Evolutionary conservation across 2,113 vertebrate species (phyloP), one percentile per base, ranked within the genome.

Genomic region (Otocyon megalotis): DNA sequence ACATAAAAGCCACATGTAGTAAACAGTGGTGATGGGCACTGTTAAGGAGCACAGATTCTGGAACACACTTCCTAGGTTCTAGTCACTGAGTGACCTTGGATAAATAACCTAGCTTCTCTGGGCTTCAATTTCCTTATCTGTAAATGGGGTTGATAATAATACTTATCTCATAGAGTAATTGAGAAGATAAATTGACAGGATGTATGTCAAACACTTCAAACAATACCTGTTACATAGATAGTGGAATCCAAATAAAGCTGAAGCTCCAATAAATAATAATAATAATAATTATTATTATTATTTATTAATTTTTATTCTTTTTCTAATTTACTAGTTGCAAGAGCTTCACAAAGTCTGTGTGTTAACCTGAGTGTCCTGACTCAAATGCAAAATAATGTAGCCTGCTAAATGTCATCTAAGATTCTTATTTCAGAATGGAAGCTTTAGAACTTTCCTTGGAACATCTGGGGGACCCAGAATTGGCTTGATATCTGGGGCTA

Each of bases 21-120:
- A 85, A 77, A 16, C 32, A 37, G 3, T 37, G 43, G 26, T 88
- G 20, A 17, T 50, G 53, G 82, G 62, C 35, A 65, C 0, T 53
- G 72, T 53, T 89, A 16, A 28, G 65, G 43, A 37, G 35, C 6
- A 1, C 15, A 67, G 30, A 89, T 54, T 83, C 65, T 54, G 43
- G 71, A 84, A 50, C 56, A 54, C 1, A 90, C 50, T 74, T 93
- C 50, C 48, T 90, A 48, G 32, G 24, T 93, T 94, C 80, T 74
- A 60, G 74, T 43, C n/a, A 48, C 2, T 26, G 2, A 72, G 35
- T 86, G 63, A 72, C 26, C 19, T 48, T 65, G 35, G 22, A 32
- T 72, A 90, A 86, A 81, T 67, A 48, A 93, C 20, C 8, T 54
- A 62, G 20, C 20, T 94, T 77, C n/a, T 92, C 32, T 96, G n/a